Base-by-base conservation (phyloP, 2,797 vertebrate species). In the Eidolon dupreanum region DNA sequence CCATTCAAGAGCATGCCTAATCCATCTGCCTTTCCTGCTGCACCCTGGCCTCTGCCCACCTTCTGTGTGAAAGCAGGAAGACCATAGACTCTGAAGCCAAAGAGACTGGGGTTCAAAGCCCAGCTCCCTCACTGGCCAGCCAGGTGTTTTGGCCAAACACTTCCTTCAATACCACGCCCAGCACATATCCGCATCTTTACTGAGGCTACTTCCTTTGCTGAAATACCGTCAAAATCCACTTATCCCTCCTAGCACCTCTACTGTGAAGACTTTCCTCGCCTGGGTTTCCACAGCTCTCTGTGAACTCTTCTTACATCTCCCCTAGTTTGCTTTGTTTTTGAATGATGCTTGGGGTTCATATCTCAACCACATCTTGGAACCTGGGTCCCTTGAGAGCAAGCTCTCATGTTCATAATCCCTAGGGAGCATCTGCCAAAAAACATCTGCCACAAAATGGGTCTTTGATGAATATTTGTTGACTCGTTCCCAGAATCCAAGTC, bases 151-250 rank as follows among this genome's bases (percentile, higher is more conserved):
- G 12, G 85, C 33, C 33, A 59, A 31, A 36, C 3, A 13, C 28
- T 16, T 26, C 61, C 43, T 12, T n/a, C 38, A 20, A 24, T 2
- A 17, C 71, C 28, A 16, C 0, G 9, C 4, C 31, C 1, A 9
- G 59, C 49, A 31, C 0, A 1, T 8, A 5, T 17, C 38, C 46
- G 36, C 8, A 31, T 28, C 53, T 19, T 16, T 13, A 10, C 55
- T 43, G 20, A 10, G 63, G 49, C 70, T 82, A 1, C 66, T 28
- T 24, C 43, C 68, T 63, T 31, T n/a, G 26, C 2, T 75, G 6
- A 10, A 19, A 31, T 1, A 4, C 22, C 12, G 26, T 0, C 38
- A 4, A 51, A 12, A n/a, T 10, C 49, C 10, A 15, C 6, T 4
- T 12, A 17, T 22, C 55, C 12, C 73, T 28, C 49, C 84, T 16